phyloP scores from a whole-genome alignment of 2,888 invertebrate species.

The Aspidiotus rigidus region DNA sequence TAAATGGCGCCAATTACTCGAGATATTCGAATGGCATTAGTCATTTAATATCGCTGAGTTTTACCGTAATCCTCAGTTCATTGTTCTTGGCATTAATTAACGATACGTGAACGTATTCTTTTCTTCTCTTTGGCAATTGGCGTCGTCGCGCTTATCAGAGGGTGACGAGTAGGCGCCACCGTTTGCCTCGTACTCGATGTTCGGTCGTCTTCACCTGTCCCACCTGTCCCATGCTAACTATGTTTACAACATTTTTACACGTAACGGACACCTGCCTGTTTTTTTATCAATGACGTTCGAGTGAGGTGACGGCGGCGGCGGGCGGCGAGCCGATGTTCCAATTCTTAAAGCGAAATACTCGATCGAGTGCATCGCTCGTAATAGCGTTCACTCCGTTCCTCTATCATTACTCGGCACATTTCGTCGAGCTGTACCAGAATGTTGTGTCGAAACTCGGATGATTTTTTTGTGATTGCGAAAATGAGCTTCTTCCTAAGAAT shows the following conservation, averaged over 20 bases:
- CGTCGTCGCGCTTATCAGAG: constrained; percentile 22
- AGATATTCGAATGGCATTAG: constrained; percentile 6
- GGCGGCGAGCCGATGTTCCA: not conserved
- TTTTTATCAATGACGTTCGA: constrained; percentile 10
- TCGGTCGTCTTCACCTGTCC: constrained; percentile 16
- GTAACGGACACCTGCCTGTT: constrained; percentile 12
- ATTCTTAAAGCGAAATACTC: not conserved
- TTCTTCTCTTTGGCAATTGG: constrained; percentile 19
- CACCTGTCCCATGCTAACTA: not conserved
- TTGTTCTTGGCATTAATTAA: constrained; percentile 17
- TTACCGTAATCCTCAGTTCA: constrained; percentile 13
- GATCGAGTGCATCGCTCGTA: not conserved
- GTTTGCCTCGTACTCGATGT: not conserved
- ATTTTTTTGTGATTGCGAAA: no score
- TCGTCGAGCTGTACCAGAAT: not conserved
- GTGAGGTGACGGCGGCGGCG: not conserved
- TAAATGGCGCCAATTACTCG: constrained; percentile 12
- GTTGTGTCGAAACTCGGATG: no score
- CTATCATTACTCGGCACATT: not conserved
- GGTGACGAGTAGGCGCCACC: constrained; percentile 19
- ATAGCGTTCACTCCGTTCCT: not conserved
- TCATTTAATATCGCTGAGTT: not conserved
- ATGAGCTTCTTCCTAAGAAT: no score
- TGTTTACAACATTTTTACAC: constrained; percentile 16
- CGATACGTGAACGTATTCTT: constrained; percentile 3